Evolutionary conservation across 2,113 vertebrate species (phyloP), one percentile per base, ranked within the genome.

Genomic region (Pelvicachromis taeniatus): DNA sequence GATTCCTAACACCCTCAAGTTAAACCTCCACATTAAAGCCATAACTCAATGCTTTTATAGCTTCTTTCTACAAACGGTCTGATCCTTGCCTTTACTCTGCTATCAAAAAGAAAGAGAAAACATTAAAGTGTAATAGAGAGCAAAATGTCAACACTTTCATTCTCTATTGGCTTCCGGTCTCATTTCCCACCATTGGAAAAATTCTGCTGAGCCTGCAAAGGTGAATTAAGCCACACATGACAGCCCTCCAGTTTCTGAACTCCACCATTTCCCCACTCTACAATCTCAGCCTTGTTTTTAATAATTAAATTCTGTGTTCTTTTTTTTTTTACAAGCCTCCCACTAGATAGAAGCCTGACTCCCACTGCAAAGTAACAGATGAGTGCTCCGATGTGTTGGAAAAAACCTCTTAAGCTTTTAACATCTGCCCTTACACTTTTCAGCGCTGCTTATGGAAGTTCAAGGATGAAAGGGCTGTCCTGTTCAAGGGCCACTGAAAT

Each of bases 251-350:
- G 77, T 77, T 89, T 58, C 73, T 29, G 29, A 55, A 81, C 59
- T 85, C 19, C 19, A 2, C 40, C 10, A 14, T 14, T 17, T 19
- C 78, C 45, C 50, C 68, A 6, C 11, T 77, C 61, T 19, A 42
- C 70, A 87, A 78, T 68, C 85, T 78, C 38, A n/a, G 29, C 68
- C 82, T 84, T 50, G 23, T 86, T 89, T 85, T 84, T 78, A 86
- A 92, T 88, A 88, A 92, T 90, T 91, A 78, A 88, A 94, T 88
- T 88, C 83, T 85, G 38, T 80, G 79, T 89, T 90, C 80, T 89
- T 85, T 63, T 88, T 63, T 89, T 85, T 63, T 88, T 63, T 31
- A 79, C 75, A 83, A 81, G 65, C 42, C 53, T 79, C 54, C 3
- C 54, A 5, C 33, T 40, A 81, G 83, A 91, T 21, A 70, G 84